These are phyloP conservation scores for Macroglossus sobrinus DNA, from an alignment of 2,113 vertebrate genomes.

Conservation along the genomic window DNA sequence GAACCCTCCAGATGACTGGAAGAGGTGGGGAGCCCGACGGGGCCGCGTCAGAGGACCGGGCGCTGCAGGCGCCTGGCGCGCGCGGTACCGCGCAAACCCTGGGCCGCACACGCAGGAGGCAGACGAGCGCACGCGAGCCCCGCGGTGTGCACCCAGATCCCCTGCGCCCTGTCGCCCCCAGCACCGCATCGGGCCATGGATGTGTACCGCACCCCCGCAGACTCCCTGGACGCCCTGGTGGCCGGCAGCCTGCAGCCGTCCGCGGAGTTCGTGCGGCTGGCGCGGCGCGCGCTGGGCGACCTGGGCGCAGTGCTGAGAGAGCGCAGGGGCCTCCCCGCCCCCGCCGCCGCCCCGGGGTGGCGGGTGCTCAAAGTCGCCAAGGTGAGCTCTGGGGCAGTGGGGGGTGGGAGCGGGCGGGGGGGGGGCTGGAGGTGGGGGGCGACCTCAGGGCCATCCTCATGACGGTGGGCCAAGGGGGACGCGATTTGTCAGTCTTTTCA, in stretches of 20 bases:
- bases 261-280: accelerated
- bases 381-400: neutral
- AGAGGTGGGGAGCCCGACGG: no score
- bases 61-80: neutral
- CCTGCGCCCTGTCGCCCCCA: neutral
- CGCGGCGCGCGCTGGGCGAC: neutral
- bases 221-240: constrained; percentile 49
- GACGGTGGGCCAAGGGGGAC: no score
- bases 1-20: accelerated
- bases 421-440: neutral
- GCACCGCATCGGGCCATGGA: neutral
- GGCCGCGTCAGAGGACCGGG: accelerated
- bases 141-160: neutral
- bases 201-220: neutral
- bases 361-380: constrained; percentile 37
- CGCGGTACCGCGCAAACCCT: no score
- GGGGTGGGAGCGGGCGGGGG: no score
- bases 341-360: neutral
- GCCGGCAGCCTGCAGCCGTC: neutral
- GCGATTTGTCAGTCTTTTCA: neutral
- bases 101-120: neutral
- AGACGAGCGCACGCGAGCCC: neutral
- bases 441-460: no score
- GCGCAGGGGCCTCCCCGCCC: neutral
- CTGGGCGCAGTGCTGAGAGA: neutral